A percentile compares a stretch with the other conserved stretches of the same genome.
Conservation (phyloP, 2,888 invertebrate species). For the Caenorhabditis angaria region DNA sequence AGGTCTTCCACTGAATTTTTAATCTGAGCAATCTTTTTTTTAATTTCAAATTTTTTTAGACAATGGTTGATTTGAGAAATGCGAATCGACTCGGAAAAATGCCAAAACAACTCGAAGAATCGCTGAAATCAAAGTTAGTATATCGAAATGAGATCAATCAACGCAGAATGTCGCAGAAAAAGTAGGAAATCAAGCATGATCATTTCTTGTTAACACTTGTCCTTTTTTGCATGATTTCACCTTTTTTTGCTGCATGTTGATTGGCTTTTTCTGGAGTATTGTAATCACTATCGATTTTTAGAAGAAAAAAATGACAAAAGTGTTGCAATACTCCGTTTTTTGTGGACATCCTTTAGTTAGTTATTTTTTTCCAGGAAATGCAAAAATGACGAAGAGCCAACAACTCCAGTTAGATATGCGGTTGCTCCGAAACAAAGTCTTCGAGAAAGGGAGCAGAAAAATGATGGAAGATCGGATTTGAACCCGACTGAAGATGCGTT, state of each 20-base stretch:
- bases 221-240: constrained; percentile 15
- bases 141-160: constrained; percentile 2
- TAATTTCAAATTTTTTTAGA: constrained; percentile 34
- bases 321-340: background rate
- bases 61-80: constrained; percentile 30
- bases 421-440: constrained; percentile 15
- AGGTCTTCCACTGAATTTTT: too few relatives aligned
- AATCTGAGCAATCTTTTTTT: too few relatives aligned
- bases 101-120: constrained; percentile 21
- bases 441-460: constrained; percentile 10
- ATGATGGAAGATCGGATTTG: constrained; percentile 8
- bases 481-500: constrained; percentile 21
- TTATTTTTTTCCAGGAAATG: constrained; percentile 16
- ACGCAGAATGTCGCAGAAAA: constrained; percentile 20
- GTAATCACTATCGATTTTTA: too few relatives aligned
- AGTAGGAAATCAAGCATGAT: constrained; percentile 13
- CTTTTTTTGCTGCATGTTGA: background rate
- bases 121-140: constrained; percentile 35
- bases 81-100: constrained; percentile 17
- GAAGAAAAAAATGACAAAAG: background rate
- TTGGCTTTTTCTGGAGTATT: too few relatives aligned
- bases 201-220: background rate
- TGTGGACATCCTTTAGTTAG: background rate
- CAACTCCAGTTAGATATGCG: constrained; percentile 13
- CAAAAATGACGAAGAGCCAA: constrained; percentile 6